Evolutionary conservation across 1,140 invertebrate genomes (phyloP), one percentile per base, ranked within the genome.

Genomic region (Lepeophtheirus salmonis): DNA sequence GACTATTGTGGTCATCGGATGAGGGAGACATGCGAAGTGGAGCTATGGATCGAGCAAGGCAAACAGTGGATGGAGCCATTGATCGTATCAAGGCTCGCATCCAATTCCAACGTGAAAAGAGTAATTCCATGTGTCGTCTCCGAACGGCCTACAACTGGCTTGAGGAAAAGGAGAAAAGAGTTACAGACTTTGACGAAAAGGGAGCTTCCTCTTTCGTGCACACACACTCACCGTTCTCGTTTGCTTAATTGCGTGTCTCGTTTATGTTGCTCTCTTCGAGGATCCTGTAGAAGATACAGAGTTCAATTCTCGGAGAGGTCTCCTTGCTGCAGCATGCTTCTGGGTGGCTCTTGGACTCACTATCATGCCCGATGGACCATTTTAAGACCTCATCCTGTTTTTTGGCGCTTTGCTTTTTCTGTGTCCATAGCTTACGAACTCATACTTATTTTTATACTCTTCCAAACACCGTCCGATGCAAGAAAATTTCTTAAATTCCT

Each of bases 351-450:
- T 79, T 63, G 77, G 78, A 16, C 75, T 79, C 0, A 78, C 75
- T 10, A 74, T 78, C 53, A 78, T 75, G 21, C 77, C 77, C 26
- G 78, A 80, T 72, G 78, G 78, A 13, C 74, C 76, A 23, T 79
- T 80, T 65, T 70, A 41, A 71, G 78, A 65, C 78, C 78, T 21
- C 78, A 80, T 71, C 78, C 78, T 54, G 77, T 74, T 21, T 68
- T 80, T 52, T 80, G 78, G 78, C 68, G 78, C 63, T 70, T 79
- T 50, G 69, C 76, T 10, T 74, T 80, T 60, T 76, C 74, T 63
- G 64, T 76, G 50, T 76, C 74, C 63, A 77, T 79, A 63, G 69
- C 78, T 1, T 79, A 79, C 68, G 74, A 79, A 66, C 67, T 79
- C 17, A 64, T 65, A 13, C 68, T 79, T 3, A 77, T 79, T 25